Base-by-base conservation (phyloP, 2,797 vertebrate species). In the Trichosurus vulpecula region DNA sequence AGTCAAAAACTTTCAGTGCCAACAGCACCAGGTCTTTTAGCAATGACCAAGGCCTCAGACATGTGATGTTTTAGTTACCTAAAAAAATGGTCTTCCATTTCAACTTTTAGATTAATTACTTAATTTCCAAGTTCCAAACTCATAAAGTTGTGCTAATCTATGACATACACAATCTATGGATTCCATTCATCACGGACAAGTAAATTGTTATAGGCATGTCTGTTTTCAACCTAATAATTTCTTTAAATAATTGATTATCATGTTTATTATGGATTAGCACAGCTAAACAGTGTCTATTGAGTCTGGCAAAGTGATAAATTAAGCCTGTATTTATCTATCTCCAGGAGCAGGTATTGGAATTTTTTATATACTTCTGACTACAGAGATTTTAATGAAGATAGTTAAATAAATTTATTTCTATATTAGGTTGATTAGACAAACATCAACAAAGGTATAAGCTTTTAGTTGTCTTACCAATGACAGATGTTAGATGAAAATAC, bases 1-100 rank as follows among this genome's bases (percentile, higher is more conserved):
- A 91, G 35, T 2, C 92, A 58, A 92, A 93, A 54, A 10, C 61
- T 96, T 96, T 96, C 52, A 92, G 90, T n/a, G 92, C 54, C 2
- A 66, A 31, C 54, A 91, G 22, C 91, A 87, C 41, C 41, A 87
- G 8, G 11, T 51, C 58, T 93, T 93, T 74, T 90, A 54, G 95
- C 22, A 90, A 81, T 53, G 89, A 54, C 6, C 35, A 41, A 0
- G 2, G 22, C 51, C 3, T 56, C 91, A 90, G n/a, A 19, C 11
- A 16, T 74, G 27, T 16, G 66, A 90, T 2, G 25, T 4, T 66
- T 30, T 53, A 29, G 31, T 93, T 90, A 93, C 14, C 53, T 94
- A 52, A 47, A 91, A 96, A 91, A 92, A 30, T 25, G 2, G 4
- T 22, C 51, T 81, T 57, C 81, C 56, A 47, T 87, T 81, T 51